Base-by-base conservation (phyloP, 1,140 invertebrate species). In the Zaprionus nigranus region DNA sequence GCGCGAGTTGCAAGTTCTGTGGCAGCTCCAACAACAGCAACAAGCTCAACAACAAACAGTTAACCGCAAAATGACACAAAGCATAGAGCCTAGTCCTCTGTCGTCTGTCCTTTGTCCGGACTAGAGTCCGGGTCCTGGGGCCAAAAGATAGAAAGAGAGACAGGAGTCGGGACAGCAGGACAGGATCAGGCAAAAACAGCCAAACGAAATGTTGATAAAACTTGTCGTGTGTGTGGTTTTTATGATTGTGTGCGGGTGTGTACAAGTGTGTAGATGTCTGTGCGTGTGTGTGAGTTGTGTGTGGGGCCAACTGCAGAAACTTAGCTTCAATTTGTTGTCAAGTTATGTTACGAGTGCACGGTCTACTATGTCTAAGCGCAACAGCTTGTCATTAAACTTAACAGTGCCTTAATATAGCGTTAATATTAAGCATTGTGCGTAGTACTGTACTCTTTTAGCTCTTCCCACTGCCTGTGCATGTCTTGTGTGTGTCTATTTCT, bases 41-140 rank as follows among this genome's bases (percentile, higher is more conserved):
- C 46, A 54, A 43, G 2, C 62, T 17, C 34, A 51, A 66, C 34
- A 54, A 30, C 51, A 57, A 64, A 78, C 69, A 79, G 54, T 65
- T 65, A 82, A 79, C 82, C 84, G 68, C 84, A 81, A 76, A 82
- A 70, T 83, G 77, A 72, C 77, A 87, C 83, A 87, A 83, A 87
- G 83, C 74, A 78, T 63, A 78, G 53, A 38, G 64, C 43, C 54
- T 69, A 62, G 60, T 57, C 56, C 46, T 20, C 46, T 49, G 46
- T 22, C 54, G n/a, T 17, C 40, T 17, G 40, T 43, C n/a, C 15
- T 17, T n/a, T 43, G 40, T 17, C 34, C 61, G 36, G 51, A 13
- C 22, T 38, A 20, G 54, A 3, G n/a, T 60, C 20, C 36, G n/a
- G 43, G 34, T 64, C 73, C 73, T 63, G 59, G 24, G 67, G 59